Base-by-base conservation (phyloP, 2,888 invertebrate genomes). In the Malthinus flaveolus region DNA sequence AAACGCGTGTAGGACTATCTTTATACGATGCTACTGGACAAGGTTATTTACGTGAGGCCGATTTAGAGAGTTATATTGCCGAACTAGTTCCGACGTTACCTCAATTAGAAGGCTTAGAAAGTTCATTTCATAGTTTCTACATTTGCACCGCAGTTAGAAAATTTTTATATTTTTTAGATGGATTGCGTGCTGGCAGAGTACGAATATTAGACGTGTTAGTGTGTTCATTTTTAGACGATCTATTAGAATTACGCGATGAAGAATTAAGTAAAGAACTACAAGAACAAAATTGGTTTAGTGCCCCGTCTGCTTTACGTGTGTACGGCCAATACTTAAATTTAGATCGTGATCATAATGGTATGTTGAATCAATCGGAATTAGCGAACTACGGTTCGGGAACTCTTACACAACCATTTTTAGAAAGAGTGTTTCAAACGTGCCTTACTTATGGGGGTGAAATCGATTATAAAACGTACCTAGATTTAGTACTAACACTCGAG, bases 391-490 rank as follows among this genome's bases (percentile, higher is more conserved):
- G 95, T 0, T 93, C 94, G 0, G 95, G 96, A 1, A 95, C 95
- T 0, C 78, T 97, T 7, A 97, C 97, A 0, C 85, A 88, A 39
- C 91, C 93, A 0, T 98, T 97, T 78, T 83, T 97, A 2, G 92
- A 95, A 70, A 84, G 96, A 34, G 93, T 97, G 0, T 97, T 96
- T 80, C 95, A 97, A 76, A 96, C 96, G 72, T 96, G 95, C 71
- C 84, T 96, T 3, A 97, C 97, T 0, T 97, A 95, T 75, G 93
- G 95, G 68, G 93, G 92, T 0, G 93, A 95, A 79, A 94, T 95
- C 92, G 97, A 98, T 79, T 98, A 97, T 80, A 97, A 97, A 80
- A 95, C 95, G 0, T 98, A 95, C 77, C 81, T 98, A 15, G 96
- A 97, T 76, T 89, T 98, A 75, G 95, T 96, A 0, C 82, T 97